Conservation (phyloP, 2,888 invertebrate genomes). For the Eupithecia vulgata region DNA sequence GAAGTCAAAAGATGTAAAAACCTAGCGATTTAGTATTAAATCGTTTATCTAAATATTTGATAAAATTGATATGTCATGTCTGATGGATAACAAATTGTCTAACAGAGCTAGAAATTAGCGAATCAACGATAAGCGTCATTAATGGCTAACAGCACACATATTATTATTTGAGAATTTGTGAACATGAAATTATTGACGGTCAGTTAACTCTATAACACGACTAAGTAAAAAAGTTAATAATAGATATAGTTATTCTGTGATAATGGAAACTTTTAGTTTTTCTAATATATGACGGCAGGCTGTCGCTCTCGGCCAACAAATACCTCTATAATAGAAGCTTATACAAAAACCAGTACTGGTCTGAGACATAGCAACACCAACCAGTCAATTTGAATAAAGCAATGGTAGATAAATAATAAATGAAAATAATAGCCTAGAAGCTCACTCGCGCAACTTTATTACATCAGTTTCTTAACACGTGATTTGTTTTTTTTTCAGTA, state of each 20-base stretch:
- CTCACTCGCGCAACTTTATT: not conserved
- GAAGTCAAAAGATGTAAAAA: too few species aligned
- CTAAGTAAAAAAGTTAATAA: too few species aligned
- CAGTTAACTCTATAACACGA: not conserved
- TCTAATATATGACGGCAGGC: too few species aligned
- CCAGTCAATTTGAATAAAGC: not conserved
- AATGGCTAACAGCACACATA: not conserved
- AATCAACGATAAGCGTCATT: not conserved
- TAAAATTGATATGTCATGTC: too few species aligned
- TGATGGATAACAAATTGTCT: not conserved
- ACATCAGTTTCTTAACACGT: not conserved
- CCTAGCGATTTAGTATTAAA: too few species aligned
- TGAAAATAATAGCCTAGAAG: not conserved
- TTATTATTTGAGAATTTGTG: too few species aligned
- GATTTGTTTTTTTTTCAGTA: constrained; percentile 64
- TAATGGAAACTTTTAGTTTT: too few species aligned
- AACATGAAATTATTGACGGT: not conserved
- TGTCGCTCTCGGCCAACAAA: too few species aligned
- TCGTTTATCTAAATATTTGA: too few species aligned
- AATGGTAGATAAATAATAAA: not conserved
- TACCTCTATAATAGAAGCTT: not conserved
- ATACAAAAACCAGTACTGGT: not conserved
- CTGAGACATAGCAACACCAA: not conserved
- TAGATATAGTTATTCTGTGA: too few species aligned
- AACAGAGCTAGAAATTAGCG: not conserved